These are phyloP conservation scores for Lepilemur ruficaudatus DNA, from an alignment of 2,797 vertebrate species.

Conservation along the genomic window DNA sequence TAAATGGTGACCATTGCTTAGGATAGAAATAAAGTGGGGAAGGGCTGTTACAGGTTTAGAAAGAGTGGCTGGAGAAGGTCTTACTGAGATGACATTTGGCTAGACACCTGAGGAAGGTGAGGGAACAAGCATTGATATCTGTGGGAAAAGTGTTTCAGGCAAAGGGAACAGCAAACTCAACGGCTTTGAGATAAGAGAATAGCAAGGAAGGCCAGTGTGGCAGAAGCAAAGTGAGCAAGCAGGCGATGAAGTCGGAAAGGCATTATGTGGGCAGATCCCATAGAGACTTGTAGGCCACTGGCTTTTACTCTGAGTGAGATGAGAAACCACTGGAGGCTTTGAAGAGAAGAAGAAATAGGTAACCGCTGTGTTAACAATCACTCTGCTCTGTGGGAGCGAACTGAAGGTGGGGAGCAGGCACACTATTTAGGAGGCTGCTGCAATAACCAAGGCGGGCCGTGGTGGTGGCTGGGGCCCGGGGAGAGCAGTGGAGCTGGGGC, in stretches of 20 bases:
- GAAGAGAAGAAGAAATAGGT: neutral
- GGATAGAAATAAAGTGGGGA: neutral
- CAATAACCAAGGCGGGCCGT: neutral
- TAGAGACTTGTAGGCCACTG: neutral
- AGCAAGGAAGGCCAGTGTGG: no score
- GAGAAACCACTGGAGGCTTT: neutral
- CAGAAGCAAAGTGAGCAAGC: neutral
- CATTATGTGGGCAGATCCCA: fast-evolving
- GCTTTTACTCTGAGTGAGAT: neutral
- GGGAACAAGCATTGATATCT: neutral
- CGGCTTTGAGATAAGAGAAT: neutral
- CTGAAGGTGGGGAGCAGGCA: neutral
- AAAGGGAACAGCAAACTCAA: neutral
- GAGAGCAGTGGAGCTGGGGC: neutral
- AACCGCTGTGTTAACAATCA: neutral
- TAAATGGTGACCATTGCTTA: neutral
- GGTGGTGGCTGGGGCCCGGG: neutral
- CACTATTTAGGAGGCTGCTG: neutral
- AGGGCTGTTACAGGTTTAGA: neutral
- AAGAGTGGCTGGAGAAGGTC: neutral
- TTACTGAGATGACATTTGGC: neutral
- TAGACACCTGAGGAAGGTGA: neutral
- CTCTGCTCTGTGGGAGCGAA: neutral
- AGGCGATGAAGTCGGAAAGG: neutral
- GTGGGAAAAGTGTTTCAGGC: neutral